Evolutionary conservation across 2,888 invertebrate species (phyloP), one percentile per base, ranked within the genome.

Genomic region (Drepana falcataria): DNA sequence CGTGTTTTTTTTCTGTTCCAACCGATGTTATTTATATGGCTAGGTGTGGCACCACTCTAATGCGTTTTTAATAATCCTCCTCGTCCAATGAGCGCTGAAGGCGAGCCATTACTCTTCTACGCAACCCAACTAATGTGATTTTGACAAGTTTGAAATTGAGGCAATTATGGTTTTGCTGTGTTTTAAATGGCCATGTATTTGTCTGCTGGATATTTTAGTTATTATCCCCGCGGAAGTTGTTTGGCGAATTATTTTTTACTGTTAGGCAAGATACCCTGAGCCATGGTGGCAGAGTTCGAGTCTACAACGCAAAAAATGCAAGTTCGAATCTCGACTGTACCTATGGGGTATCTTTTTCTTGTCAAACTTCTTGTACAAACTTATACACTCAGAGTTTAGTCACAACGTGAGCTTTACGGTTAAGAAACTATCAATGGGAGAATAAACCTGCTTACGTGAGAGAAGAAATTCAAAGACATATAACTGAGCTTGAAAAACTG

Each of bases 121-220:
- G 76, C 77, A 76, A 81, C 80, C 76, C 75, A 79, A 81, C 87
- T 90, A 90, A 91, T 91, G 87, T 81, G 85, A 84, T 89, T 91
- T 90, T 91, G 89, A 90, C 90, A 90, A 89, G 90, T 89, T 86
- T 78, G 78, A 83, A 89, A 91, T 90, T 87, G 84, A 82, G 75
- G 87, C 81, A 75, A 87, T 89, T 87, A 89, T 79, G 82, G 77
- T 83, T 87, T 86, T 77, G 87, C 88, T 79, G 80, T 68, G 70
- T 79, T 85, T 84, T 83, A 79, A 87, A 87, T 86, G 80, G 76
- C 76, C 60, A 62, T 71, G 67, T 82, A 83, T 87, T 83, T 83
- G 75, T 81, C 78, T 77, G 74, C 61, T 63, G 61, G 71, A 72
- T 74, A 71, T 72, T 73, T 67, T 69, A 60, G 62, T 75, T 59